Evolutionary conservation across 2,797 vertebrate species (phyloP), one percentile per base, ranked within the genome.

Genomic region (Rhinophrynus dorsalis): DNA sequence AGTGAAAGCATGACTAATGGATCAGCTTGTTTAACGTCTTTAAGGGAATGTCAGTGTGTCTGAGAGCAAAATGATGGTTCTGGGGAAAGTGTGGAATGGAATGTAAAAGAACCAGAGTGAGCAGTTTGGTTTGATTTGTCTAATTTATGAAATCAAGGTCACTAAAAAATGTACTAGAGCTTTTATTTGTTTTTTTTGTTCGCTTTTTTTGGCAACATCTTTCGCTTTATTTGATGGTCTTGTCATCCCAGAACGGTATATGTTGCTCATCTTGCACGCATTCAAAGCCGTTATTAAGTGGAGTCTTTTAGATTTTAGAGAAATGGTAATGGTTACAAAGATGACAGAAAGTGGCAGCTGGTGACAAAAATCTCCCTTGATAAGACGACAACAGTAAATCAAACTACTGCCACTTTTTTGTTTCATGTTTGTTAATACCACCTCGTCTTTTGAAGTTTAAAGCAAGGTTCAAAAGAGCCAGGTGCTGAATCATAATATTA

Each of bases 381-480:
- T 91, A 91, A 93, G 92, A 91, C 85, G 88, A 91, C 91, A 90
- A 92, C 89, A 90, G 90, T 85, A 90, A 93, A 92, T 94, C 91
- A 93, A 93, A 90, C 92, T 90, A 89, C 88, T 83, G 87, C 86
- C 90, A 90, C 88, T 91, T 87, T 87, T 85, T 70, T 82, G 88
- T 93, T 94, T 94, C 90, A 93, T 93, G 92, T 93, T 93, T 92
- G 90, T 92, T 93, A 94, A 92, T 92, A 92, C 90, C 91, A 90
- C 89, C 90, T 92, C 85, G 87, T 80, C 88, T 88, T 93, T 93
- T 94, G 91, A 93, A 93, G 91, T 92, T 86, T 89, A 92, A 92
- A 92, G 88, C 87, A 92, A 93, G 94, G 92, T 94, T 93, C 91
- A 94, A 92, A 90, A 89, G 91, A 91, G 82, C 92, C 92, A 89